A percentile compares a stretch with the other conserved stretches of the same genome.
These are phyloP conservation scores for Xenopus tropicalis DNA, from an alignment of 2,113 vertebrate genomes.

Conservation along the genomic window UCB_Xtro_10.0 CM004443.2:139125001-139125500, in stretches of 20 bases:
- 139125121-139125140: too few relatives aligned
- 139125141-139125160: neutral
- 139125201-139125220: neutral
- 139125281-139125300: constrained; percentile 50
- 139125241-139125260: constrained; percentile 40
- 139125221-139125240: constrained; percentile 32
- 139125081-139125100: too few relatives aligned
- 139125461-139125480: too few relatives aligned
- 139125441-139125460: too few relatives aligned
- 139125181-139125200: neutral
- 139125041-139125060: too few relatives aligned
- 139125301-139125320: constrained; percentile 34
- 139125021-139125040: too few relatives aligned
- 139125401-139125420: neutral
- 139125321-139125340: constrained; percentile 45
- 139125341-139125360: constrained; percentile 42
- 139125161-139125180: neutral
- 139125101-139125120: too few relatives aligned
- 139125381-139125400: constrained; percentile 12
- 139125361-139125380: constrained; percentile 35
- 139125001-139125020: too few relatives aligned
- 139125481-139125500: too few relatives aligned
- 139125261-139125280: constrained; percentile 48
- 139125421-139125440: neutral
- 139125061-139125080: too few relatives aligned